Evolutionary conservation across 2,888 invertebrate genomes (phyloP).

Genomic region (Epinotia bilunana): DNA sequence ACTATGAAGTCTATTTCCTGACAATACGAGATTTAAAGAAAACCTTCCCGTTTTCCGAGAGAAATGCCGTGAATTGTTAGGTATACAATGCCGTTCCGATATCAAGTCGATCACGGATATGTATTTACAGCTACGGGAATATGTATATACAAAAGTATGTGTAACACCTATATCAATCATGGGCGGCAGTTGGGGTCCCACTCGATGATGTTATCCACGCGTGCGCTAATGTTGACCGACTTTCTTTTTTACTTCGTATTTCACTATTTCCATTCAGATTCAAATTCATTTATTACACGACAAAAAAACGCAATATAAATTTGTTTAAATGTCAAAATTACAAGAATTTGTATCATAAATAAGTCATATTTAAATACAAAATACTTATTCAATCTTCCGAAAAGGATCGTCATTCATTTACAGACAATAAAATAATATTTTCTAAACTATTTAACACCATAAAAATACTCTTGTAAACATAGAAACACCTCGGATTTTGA

Average conservation of each 20-base stretch:
- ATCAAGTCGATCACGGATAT: conserved; percentile 8
- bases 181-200: not conserved
- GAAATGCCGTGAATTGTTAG: conserved; percentile 22
- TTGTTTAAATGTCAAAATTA: no score
- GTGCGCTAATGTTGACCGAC: not conserved
- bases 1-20: conserved; percentile 51
- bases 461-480: no score
- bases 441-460: no score
- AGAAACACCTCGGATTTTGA: no score
- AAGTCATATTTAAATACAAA: no score
- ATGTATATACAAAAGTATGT: not conserved
- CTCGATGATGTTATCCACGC: not conserved
- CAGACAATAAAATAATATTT: no score
- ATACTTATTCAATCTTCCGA: no score
- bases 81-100: conserved; percentile 30
- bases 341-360: no score
- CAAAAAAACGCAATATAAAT: no score
- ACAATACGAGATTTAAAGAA: conserved; percentile 52
- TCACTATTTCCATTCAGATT: not conserved
- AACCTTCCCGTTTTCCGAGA: conserved; percentile 47
- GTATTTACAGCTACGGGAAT: conserved; percentile 2
- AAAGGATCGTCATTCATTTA: no score
- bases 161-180: not conserved
- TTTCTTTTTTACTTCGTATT: not conserved
- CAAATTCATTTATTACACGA: no score